These are phyloP conservation scores for Conus canariensis DNA, from an alignment of 2,888 invertebrate species.

Conservation along the genomic window DNA sequence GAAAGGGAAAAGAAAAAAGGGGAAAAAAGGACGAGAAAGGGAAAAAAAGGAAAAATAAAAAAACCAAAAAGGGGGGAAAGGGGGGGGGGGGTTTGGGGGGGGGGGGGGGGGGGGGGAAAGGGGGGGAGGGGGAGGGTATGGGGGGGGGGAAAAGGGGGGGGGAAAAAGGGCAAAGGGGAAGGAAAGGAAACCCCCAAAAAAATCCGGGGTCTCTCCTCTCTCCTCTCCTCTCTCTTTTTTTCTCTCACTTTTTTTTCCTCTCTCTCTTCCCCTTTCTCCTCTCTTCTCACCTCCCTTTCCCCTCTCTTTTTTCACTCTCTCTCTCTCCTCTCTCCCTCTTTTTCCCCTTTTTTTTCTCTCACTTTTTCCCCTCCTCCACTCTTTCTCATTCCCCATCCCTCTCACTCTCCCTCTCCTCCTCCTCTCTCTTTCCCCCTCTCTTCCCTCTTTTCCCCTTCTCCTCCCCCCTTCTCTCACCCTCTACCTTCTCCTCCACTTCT, in stretches of 20 bases:
- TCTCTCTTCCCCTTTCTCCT: no score
- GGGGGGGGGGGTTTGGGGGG: not conserved
- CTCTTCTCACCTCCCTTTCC: no score
- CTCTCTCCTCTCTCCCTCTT: no score
- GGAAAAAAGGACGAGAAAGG: not conserved
- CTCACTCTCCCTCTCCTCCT: not conserved
- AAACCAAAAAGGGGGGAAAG: no score
- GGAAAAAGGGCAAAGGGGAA: not conserved
- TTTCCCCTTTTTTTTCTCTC: no score
- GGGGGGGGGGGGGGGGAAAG: not conserved
- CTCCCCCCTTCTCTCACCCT: not conserved
- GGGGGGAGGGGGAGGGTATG: no score
- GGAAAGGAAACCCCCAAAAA: not conserved
- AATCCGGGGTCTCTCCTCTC: no score
- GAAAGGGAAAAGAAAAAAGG: not conserved
- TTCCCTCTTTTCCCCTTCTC: not conserved
- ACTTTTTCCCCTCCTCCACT: no score
- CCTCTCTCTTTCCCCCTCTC: not conserved
- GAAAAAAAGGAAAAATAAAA: not conserved
- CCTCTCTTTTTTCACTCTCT: no score
- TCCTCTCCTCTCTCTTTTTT: not conserved
- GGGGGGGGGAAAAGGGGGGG: not conserved
- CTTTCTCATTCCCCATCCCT: no score
- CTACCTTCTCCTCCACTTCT: not conserved
- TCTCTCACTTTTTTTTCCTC: no score